Conservation (phyloP, 2,888 invertebrate species). For the Teleogryllus oceanicus region DNA sequence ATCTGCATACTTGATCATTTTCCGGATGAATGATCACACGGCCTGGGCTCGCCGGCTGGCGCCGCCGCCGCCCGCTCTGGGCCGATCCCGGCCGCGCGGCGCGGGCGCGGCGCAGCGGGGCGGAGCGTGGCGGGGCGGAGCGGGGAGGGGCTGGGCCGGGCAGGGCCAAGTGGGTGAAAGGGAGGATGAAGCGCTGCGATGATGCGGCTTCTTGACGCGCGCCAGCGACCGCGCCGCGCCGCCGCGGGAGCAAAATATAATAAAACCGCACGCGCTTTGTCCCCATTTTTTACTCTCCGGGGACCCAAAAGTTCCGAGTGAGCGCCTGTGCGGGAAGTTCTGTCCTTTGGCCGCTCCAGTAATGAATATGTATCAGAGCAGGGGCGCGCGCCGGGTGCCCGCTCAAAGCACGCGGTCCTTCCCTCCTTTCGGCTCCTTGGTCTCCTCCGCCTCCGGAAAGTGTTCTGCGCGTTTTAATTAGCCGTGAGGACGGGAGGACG, state of each 20-base stretch:
- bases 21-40: conserved; percentile 38
- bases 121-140: too few relatives aligned
- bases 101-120: background rate
- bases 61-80: background rate
- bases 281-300: background rate
- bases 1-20: conserved; percentile 39
- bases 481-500: background rate
- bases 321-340: background rate
- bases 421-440: background rate
- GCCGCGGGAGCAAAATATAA: conserved; percentile 6
- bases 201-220: background rate
- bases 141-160: too few relatives aligned
- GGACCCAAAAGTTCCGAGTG: background rate
- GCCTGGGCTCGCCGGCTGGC: conserved; percentile 11
- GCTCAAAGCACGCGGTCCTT: background rate
- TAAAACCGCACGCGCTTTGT: conserved; percentile 18
- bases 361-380: conserved; percentile 18
- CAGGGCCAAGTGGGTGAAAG: too few relatives aligned
- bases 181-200: too few relatives aligned
- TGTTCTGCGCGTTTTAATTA: conserved; percentile 8
- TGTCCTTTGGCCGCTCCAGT: background rate
- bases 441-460: background rate
- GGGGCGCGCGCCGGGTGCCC: background rate
- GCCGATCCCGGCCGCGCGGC: background rate
- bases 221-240: background rate